Evolutionary conservation across 2,113 vertebrate species (phyloP).

Genomic region (Onychostoma macrolepis): DNA sequence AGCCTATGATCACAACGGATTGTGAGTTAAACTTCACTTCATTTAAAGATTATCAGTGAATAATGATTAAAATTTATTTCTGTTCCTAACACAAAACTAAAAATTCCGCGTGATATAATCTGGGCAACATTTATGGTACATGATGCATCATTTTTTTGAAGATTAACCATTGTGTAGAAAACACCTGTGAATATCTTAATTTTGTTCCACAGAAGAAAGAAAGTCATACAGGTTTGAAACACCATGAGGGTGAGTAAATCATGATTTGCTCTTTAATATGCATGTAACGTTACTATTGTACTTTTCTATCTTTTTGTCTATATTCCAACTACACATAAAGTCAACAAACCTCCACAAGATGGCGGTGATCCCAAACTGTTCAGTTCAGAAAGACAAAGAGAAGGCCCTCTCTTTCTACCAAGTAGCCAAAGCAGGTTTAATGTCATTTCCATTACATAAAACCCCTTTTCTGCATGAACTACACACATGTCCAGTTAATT

Average conservation of each 20-base stretch:
- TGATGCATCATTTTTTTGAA: not conserved
- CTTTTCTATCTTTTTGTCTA: not conserved
- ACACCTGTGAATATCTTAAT: not conserved
- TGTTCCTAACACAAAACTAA: not conserved
- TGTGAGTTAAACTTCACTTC: not conserved
- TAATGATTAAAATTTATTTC: not conserved
- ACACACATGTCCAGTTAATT: slow-evolving; percentile 31
- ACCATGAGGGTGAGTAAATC: not conserved
- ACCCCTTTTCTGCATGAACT: slow-evolving; percentile 1
- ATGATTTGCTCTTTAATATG: not conserved
- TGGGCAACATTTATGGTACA: not conserved
- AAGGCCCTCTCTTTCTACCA: not conserved
- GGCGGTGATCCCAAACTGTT: slow-evolving; percentile 25
- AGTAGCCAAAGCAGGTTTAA: slow-evolving; percentile 1
- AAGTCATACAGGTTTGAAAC: not conserved
- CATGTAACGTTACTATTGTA: too few species aligned
- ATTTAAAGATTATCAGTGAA: not conserved
- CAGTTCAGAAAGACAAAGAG: not conserved
- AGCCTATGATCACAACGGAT: not conserved
- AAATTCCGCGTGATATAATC: not conserved
- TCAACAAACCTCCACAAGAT: slow-evolving; percentile 28
- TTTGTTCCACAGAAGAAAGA: not conserved
- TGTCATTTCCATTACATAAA: not conserved
- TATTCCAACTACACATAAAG: not conserved
- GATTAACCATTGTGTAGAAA: not conserved